Conservation (phyloP, 2,797 vertebrate genomes). For the Sebastes nivosus region DNA sequence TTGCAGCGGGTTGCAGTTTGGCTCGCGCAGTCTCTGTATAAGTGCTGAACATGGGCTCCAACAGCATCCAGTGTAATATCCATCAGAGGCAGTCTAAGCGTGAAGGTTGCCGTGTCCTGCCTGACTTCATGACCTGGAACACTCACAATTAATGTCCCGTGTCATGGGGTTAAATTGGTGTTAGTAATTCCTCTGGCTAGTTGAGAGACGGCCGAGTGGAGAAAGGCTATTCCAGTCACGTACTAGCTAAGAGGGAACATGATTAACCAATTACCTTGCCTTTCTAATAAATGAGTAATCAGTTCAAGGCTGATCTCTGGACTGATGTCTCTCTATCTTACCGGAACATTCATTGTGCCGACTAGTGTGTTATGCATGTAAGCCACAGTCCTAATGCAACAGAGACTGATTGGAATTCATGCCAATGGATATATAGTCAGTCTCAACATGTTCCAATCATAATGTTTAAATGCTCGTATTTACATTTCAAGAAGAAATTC, state of each 20-base stretch:
- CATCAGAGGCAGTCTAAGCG: conserved; percentile 61
- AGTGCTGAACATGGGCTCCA: conserved; percentile 55
- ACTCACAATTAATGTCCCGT: conserved; percentile 80
- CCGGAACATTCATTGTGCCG: conserved; percentile 51
- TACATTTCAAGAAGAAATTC: conserved; percentile 16
- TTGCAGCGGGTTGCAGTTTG: conserved; percentile 73
- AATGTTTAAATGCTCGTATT: conserved; percentile 26
- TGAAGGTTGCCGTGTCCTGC: conserved; percentile 77
- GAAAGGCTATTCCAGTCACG: conserved; percentile 66
- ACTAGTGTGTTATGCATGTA: conserved; percentile 30
- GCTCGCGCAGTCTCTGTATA: conserved; percentile 26
- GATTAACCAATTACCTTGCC: conserved; percentile 78
- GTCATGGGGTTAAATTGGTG: conserved; percentile 76
- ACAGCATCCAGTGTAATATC: conserved; percentile 61
- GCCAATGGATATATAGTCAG: not conserved
- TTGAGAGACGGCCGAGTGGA: conserved; percentile 43
- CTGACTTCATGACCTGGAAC: conserved; percentile 76
- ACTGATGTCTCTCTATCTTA: conserved; percentile 60
- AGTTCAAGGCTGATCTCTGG: conserved; percentile 67
- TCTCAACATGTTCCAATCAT: conserved; percentile 1
- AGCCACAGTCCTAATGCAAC: conserved; percentile 31
- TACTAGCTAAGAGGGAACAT: conserved; percentile 62
- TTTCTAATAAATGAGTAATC: conserved; percentile 77
- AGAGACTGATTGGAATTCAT: conserved; percentile 34
- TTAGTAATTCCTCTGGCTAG: conserved; percentile 73